Base-by-base conservation (phyloP, 2,113 vertebrate genomes). In the Sula dactylatra region DNA sequence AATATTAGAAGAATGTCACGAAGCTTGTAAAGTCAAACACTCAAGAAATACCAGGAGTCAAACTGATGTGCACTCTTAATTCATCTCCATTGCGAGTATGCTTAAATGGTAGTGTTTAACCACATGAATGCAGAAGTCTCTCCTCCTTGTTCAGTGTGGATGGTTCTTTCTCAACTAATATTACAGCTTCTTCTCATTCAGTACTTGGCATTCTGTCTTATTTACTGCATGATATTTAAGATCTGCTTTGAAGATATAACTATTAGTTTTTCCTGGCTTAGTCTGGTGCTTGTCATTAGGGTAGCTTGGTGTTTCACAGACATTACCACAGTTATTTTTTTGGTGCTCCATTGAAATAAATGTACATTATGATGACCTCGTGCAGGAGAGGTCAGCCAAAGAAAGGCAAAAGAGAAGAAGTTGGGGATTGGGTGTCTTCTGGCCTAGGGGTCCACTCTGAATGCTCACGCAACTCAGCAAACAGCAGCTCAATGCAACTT, bases 1-100 rank as follows among this genome's bases (percentile, higher is more conserved):
- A 96, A 49, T 69, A 93, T 94, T 90, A 80, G 25, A 95, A 94
- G 87, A 94, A 95, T 93, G 87, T 73, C 9, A 72, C 38, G 49
- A 82, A 90, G 40, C 66, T 61, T 91, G 62, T 90, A 91, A 95
- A 96, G 72, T 93, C 36, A 64, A 93, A 64, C 61, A 49, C 77
- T 89, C 26, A 25, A 71, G 69, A 78, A 93, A 69, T 87, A 71
- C 54, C 80, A 86, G 31, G 26, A 90, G 45, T 61, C 56, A 90
- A 82, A 65, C 78, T 94, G 61, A 3, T 6, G 24, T 10, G 8
- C 13, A 40, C 34, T 76, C 34, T 65, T 84, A 40, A 76, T 50
- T 91, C 4, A 7, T 87, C 45, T 91, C 45, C 34, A 42, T 59
- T 86, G 36, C 1, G 8, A 81, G 36, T 38, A 16, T 67, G 82